Evolutionary conservation across 1,140 invertebrate species (phyloP), one percentile per base, ranked within the genome.

Genomic region (Drepana arcuata): DNA sequence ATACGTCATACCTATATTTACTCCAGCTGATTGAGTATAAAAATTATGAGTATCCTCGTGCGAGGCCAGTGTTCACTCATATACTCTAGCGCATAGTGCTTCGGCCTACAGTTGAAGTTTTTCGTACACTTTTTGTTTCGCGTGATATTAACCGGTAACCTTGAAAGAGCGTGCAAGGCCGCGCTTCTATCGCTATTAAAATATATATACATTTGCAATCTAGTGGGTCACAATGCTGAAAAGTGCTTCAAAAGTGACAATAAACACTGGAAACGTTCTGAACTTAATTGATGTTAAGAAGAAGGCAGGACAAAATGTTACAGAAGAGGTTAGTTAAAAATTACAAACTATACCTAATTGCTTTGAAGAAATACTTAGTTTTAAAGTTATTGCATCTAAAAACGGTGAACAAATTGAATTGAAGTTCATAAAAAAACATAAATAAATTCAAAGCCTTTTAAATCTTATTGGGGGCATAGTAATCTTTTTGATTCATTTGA

Each of bases 231-330:
- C 60, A 55, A 82, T 80, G 78, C 63, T 72, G 40, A 72, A 71
- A 32, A 77, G 54, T 63, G 62, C 69, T n/a, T 77, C 77, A 7
- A 75, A 80, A 59, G 73, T 87, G 47, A 83, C 86, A 44, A 88
- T 95, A 39, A 92, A 93, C 56, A 95, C 93, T 18, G 94, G 94
- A 35, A 96, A 96, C 81, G 92, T 96, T 46, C 85, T 96, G 16
- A 90, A 88, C 51, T 87, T 93, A 39, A 91, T 92, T 64, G 89
- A 93, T 61, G 84, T 94, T 11, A 94, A 92, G 63, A 92, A 91
- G 72, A 94, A 94, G 68, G 89, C 92, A 34, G 91, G 90, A 46
- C 90, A 93, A 66, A 91, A 89, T 80, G 88, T 93, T 13, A 90
- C 89, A 27, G 92, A 95, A 71, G 94, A 96, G 87, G 93, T 94